Evolutionary conservation across 2,113 vertebrate genomes (phyloP).

Genomic region (Uria aalge): DNA sequence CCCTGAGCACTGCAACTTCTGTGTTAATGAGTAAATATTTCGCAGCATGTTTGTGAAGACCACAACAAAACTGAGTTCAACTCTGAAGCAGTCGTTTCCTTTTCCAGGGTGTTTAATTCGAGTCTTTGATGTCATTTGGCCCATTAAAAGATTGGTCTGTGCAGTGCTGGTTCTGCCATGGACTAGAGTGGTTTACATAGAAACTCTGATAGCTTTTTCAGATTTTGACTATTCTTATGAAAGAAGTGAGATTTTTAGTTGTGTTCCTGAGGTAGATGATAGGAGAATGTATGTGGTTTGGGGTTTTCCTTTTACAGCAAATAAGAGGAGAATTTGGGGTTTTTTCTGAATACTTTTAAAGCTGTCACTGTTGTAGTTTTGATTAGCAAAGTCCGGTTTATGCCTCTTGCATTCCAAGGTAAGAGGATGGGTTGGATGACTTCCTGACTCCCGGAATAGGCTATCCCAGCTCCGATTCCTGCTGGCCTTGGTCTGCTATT

Average conservation of each 20-base stretch:
- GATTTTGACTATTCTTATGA: neutral
- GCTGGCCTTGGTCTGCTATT: neutral
- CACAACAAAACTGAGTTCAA: neutral
- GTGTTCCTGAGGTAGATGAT: neutral
- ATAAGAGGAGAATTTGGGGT: neutral
- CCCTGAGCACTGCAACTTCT: neutral
- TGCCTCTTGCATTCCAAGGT: neutral
- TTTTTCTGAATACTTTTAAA: neutral
- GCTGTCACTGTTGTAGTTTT: neutral
- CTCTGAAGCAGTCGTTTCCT: neutral
- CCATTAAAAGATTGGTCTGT: neutral
- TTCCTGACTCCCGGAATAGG: constrained; percentile 32
- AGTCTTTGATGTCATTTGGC: neutral
- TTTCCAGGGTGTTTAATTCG: neutral
- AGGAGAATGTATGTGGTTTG: neutral
- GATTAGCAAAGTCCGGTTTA: neutral
- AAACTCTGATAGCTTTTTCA: neutral
- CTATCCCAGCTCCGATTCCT: neutral
- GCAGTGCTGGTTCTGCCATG: neutral
- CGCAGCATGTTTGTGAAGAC: neutral
- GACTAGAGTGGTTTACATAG: neutral
- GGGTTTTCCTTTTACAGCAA: neutral
- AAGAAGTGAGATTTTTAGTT: neutral
- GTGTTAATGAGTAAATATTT: neutral
- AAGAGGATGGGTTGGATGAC: constrained; percentile 12